A percentile compares a stretch with the other conserved stretches of the same genome.
Evolutionary conservation across 2,113 vertebrate species (phyloP).

Genomic region (Microcebus lehilahytsara): DNA sequence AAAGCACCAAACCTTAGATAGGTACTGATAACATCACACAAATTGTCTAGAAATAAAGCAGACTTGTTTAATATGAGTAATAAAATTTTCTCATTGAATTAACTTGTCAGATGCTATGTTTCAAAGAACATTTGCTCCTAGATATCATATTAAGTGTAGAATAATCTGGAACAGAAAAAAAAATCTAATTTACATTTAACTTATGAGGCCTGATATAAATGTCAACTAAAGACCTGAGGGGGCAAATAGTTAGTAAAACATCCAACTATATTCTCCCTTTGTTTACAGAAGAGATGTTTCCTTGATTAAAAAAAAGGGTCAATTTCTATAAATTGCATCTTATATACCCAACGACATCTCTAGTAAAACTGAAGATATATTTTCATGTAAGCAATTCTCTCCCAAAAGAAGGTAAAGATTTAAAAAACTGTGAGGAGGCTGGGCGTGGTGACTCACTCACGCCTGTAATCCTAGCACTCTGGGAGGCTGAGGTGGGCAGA

Average conservation of each 20-base stretch:
- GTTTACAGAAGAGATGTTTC: background rate
- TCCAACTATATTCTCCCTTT: slow-evolving; percentile 14
- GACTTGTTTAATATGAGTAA: slow-evolving; percentile 47
- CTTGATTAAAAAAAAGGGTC: background rate
- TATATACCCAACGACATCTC: background rate
- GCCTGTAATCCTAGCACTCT: too few species aligned
- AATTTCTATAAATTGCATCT: slow-evolving; percentile 8
- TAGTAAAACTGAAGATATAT: slow-evolving; percentile 20
- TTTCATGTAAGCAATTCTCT: background rate
- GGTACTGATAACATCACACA: slow-evolving; percentile 55
- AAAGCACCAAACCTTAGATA: slow-evolving; percentile 33
- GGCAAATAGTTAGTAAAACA: slow-evolving; percentile 36
- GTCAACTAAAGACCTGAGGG: slow-evolving; percentile 1
- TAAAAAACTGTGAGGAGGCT: background rate
- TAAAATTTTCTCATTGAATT: slow-evolving; percentile 76
- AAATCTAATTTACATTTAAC: slow-evolving; percentile 70
- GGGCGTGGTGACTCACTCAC: too few species aligned
- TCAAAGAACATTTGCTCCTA: slow-evolving; percentile 79
- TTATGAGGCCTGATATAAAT: slow-evolving; percentile 54
- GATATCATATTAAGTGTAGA: slow-evolving; percentile 71
- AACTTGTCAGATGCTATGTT: slow-evolving; percentile 69
- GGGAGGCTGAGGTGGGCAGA: too few species aligned
- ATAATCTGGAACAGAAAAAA: slow-evolving; percentile 75
- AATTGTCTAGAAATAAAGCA: slow-evolving; percentile 79
- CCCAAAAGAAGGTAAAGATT: background rate